Base-by-base conservation (phyloP, 2,113 vertebrate genomes). In the Gopherus evgoodei region DNA sequence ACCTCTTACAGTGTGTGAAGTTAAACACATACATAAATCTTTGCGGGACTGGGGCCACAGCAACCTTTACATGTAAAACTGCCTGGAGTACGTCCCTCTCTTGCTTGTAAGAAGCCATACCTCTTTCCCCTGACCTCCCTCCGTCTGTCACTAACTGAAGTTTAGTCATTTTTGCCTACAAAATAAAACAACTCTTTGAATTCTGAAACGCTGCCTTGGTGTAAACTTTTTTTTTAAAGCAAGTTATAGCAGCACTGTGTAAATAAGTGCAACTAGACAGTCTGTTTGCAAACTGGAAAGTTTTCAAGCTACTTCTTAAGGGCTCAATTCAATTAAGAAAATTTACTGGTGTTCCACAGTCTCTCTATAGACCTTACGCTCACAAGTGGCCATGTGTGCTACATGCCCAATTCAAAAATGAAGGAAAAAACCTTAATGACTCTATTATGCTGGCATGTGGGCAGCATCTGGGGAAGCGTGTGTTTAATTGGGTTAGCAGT, bases 261-360 rank as follows among this genome's bases (percentile, higher is more conserved):
- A 93, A 97, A 95, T 95, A 96, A 96, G 86, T 94, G 86, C 82
- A 93, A 31, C 79, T 85, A 93, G 92, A 95, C 94, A 95, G 90
- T 95, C 91, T 94, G 93, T 92, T 89, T 96, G 86, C 91, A 91
- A 97, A 96, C 72, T 91, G 84, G 44, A 84, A 96, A 95, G 38
- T 93, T 94, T 87, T 83, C 94, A 69, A 81, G 87, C 96, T n/a
- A 12, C 80, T 62, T 92, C 59, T 95, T 87, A 96, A 88, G 89
- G 14, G 69, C 80, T 97, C 94, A 87, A 81, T 95, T 94, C 94
- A 96, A 90, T 96, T 96, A 96, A 92, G 91, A 96, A 97, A 94
- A 94, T 97, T 94, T 93, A 97, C 84, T 91, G 86, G 83, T 95
- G 88, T 94, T 96, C 93, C 93, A 96, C 88, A 93, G 85, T 94